phyloP scores from a whole-genome alignment of 2,888 invertebrate species.

The Candidula unifasciata region DNA sequence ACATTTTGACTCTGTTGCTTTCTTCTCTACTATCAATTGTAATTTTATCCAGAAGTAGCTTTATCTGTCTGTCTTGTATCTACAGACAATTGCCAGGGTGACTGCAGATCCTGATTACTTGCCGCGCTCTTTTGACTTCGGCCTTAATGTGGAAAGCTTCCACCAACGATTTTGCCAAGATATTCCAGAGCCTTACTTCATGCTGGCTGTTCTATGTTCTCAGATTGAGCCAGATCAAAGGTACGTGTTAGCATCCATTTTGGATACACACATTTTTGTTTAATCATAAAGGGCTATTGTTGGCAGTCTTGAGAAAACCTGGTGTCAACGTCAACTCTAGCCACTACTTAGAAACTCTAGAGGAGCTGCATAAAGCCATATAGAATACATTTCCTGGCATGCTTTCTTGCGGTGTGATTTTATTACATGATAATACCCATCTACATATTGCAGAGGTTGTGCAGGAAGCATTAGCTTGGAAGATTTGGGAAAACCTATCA shows the following conservation, averaged over 20 bases:
- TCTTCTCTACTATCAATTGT: not conserved
- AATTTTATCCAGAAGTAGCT: not conserved
- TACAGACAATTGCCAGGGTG: conserved; percentile 93
- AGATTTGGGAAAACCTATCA: too few relatives aligned
- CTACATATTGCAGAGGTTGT: too few relatives aligned
- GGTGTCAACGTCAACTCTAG: too few relatives aligned
- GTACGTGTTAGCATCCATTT: conserved; percentile 80
- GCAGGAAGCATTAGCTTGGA: too few relatives aligned
- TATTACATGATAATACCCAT: too few relatives aligned
- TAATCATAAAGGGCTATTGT: too few relatives aligned
- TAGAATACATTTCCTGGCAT: too few relatives aligned
- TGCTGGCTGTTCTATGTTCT: conserved; percentile 92
- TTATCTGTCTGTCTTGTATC: not conserved
- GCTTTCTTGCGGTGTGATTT: too few relatives aligned
- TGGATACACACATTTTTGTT: too few relatives aligned
- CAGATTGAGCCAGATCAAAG: conserved; percentile 92
- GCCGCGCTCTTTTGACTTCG: conserved; percentile 93
- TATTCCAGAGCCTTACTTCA: conserved; percentile 92
- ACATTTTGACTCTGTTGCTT: not conserved
- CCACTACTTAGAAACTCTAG: too few relatives aligned
- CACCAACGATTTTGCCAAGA: conserved; percentile 88
- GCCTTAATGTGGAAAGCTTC: conserved; percentile 91
- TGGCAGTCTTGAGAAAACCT: too few relatives aligned
- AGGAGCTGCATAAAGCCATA: too few relatives aligned
- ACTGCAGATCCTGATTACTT: conserved; percentile 96